Conservation (phyloP, 2,888 invertebrate genomes). For the Troglohyphantes excavatus region DNA sequence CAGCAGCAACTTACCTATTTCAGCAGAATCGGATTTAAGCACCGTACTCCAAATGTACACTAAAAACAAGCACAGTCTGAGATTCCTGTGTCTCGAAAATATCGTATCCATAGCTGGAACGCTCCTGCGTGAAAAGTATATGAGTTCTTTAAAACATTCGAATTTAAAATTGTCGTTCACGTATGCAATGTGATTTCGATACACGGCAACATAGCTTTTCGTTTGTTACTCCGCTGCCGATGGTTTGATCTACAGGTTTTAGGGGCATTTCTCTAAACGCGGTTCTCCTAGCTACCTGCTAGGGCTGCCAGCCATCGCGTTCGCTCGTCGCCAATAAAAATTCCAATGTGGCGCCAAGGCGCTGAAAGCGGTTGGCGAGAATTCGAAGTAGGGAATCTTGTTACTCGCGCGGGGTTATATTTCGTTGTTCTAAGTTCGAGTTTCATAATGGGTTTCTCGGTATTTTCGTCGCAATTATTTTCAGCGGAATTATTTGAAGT, state of each 20-base stretch:
- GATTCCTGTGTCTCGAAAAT: slow-evolving; percentile 36
- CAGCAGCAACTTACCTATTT: slow-evolving; percentile 71
- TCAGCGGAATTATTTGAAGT: background rate
- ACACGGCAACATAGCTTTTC: slow-evolving; percentile 53
- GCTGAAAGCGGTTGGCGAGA: background rate
- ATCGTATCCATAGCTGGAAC: slow-evolving; percentile 11
- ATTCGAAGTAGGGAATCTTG: background rate
- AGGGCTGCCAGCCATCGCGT: slow-evolving; percentile 54
- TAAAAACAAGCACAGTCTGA: slow-evolving; percentile 67
- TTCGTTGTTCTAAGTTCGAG: background rate
- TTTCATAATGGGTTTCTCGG: slow-evolving; percentile 6
- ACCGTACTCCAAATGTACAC: slow-evolving; percentile 70
- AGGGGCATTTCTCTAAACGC: slow-evolving; percentile 67
- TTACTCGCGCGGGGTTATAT: background rate
- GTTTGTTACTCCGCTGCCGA: slow-evolving; percentile 29
- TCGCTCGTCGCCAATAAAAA: slow-evolving; percentile 28
- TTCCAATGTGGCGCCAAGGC: slow-evolving; percentile 11
- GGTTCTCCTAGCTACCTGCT: slow-evolving; percentile 61
- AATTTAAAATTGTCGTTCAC: slow-evolving; percentile 27
- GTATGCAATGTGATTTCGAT: slow-evolving; percentile 10
- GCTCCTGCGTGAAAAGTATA: background rate
- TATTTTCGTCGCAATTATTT: slow-evolving; percentile 17
- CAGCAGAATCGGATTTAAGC: slow-evolving; percentile 44
- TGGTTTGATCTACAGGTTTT: slow-evolving; percentile 72
- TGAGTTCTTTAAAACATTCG: slow-evolving; percentile 21